Conservation (phyloP, 2,113 vertebrate genomes). For the Catagonus wagneri region DNA sequence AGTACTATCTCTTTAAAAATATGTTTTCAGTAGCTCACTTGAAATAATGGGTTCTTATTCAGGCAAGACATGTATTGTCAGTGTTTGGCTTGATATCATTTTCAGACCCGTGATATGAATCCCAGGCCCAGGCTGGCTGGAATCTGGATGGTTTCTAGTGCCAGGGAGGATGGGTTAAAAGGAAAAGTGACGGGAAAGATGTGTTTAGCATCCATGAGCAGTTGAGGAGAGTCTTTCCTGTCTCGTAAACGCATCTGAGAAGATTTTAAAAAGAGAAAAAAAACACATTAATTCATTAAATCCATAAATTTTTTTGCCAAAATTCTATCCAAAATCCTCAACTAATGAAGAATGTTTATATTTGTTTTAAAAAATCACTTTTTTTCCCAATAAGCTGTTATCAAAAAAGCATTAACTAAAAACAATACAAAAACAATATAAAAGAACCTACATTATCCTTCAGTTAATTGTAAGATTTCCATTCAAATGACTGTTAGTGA, state of each 20-base stretch:
- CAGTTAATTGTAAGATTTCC: slow-evolving; percentile 25
- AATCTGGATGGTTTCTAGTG: slow-evolving; percentile 98
- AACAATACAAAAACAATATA: slow-evolving; percentile 13
- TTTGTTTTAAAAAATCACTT: slow-evolving; percentile 59
- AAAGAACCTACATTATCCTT: slow-evolving; percentile 33
- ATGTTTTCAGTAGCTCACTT: slow-evolving; percentile 80
- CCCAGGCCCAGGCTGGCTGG: slow-evolving; percentile 95
- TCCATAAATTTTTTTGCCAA: background rate
- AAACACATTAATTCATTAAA: slow-evolving; percentile 65
- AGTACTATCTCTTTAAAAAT: slow-evolving; percentile 75
- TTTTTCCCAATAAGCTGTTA: slow-evolving; percentile 18
- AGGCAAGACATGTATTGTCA: slow-evolving; percentile 70
- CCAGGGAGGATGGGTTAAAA: slow-evolving; percentile 96
- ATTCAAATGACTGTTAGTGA: background rate
- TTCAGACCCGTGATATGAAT: slow-evolving; percentile 96
- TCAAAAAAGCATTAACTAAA: slow-evolving; percentile 15
- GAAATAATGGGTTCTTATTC: slow-evolving; percentile 60
- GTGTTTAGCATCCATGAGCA: slow-evolving; percentile 99
- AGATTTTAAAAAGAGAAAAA: slow-evolving; percentile 60
- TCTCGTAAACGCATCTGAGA: slow-evolving; percentile 95
- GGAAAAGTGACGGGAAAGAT: slow-evolving; percentile 99
- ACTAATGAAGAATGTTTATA: slow-evolving; percentile 34
- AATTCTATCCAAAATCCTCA: slow-evolving; percentile 16
- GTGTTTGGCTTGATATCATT: slow-evolving; percentile 35
- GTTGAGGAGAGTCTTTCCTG: slow-evolving; percentile 95